Evolutionary conservation across 2,888 invertebrate species (phyloP), one percentile per base, ranked within the genome.

Genomic region (Siphonodentalium dalli): DNA sequence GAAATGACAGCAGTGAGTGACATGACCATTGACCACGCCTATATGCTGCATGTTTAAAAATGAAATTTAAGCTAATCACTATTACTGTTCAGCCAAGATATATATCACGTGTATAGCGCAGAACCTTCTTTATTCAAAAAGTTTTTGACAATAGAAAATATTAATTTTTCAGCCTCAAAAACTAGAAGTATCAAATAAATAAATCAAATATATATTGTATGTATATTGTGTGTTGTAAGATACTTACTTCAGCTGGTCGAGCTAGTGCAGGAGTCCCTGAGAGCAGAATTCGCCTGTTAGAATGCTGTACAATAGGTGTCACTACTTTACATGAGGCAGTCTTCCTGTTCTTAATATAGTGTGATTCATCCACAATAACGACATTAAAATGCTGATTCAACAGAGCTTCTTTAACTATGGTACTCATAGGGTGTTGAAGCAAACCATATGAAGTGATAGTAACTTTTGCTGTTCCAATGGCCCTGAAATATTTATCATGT

Each of bases 241-340:
- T n/a, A 21, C 34, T 39, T 43, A 78, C 78, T 72, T 79, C 79
- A 5, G 72, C 72, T n/a, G 79, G 79, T 50, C 71, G 65, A 15
- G 77, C 63, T 18, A 79, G 51, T 1, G 79, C 78, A n/a, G 79
- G 79, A 0, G 79, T 79, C 4, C 79, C 79, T 9, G 78, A 77
- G 45, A 79, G 58, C 21, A 79, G 63, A 27, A 79, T 62, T 24
- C 75, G 63, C n/a, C 72, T 58, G 13, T 63, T 61, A 9, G 77
- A 74, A 24, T 64, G 54, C 59, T 77, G 70, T 15, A 78, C 55
- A 8, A 79, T 57, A 7, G 77, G 75, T 9, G 72, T 68, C 5
- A 79, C 65, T 35, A 67, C 69, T 51, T 77, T 77, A 37, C 69
- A 68, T 23, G 74, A 69, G 4, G 66, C 68, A 4, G 77, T 70